Evolutionary conservation across 2,113 vertebrate species (phyloP), one percentile per base, ranked within the genome.

Genomic region (Atherinomorus stipes): DNA sequence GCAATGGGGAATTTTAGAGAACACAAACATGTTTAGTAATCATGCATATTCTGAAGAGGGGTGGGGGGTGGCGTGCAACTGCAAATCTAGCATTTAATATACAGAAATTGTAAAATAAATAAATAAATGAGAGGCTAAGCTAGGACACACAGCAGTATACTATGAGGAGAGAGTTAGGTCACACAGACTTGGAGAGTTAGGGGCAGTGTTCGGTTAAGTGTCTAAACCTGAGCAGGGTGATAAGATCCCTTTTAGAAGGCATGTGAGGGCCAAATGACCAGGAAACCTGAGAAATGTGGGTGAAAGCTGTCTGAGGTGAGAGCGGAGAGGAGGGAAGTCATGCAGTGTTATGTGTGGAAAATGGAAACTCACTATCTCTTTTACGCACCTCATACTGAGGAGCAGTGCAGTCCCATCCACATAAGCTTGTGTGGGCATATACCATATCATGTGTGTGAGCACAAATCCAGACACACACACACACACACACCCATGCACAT

Each of bases 191-290:
- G 64, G 52, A 64, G 26, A 69, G 74, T 78, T 72, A 75, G 81
- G 70, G 62, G 74, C 78, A 61, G 78, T 74, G 85, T 89, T 85
- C 69, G 60, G 88, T 83, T 89, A 81, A 88, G 85, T 66, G 82
- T 87, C 86, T 91, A 71, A 90, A 92, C 81, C 88, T 71, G 85
- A 88, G 82, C 6, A 87, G 81, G 79, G 89, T 80, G 90, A 93
- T 89, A 87, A 88, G 86, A 93, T 92, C 88, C 86, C 71, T 66
- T 88, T 87, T 85, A 89, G 87, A 91, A 89, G 90, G 80, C 84
- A 91, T 85, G 84, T 56, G 74, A 90, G 85, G 88, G 80, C 78
- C 84, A 88, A 89, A 89, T 82, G 84, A 88, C 62, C 76, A 67
- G 68, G 90, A 90, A 91, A 89, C 90, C 81, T 64, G 85, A 90